phyloP scores from a whole-genome alignment of 2,797 vertebrate species.

The Smutsia gigantea region DNA sequence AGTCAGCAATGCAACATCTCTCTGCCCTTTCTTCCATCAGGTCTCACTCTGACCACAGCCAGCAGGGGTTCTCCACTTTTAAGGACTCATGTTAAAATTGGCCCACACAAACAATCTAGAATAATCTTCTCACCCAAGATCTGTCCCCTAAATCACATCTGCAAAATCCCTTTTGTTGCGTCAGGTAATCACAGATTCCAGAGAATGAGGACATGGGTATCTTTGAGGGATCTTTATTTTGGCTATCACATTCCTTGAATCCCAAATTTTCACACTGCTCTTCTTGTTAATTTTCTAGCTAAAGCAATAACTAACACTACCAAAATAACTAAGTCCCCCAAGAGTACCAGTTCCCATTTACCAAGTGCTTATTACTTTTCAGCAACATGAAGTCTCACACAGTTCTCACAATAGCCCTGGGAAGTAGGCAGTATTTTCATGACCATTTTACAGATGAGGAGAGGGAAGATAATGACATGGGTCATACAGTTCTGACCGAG shows the following conservation, averaged over 20 bases:
- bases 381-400: background rate
- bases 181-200: background rate
- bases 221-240: background rate
- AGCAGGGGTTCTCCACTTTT: background rate
- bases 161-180: background rate
- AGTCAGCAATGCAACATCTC: background rate
- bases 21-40: background rate
- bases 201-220: background rate
- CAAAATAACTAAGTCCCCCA: background rate
- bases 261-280: background rate
- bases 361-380: background rate
- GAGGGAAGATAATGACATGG: background rate
- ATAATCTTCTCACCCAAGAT: background rate
- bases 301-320: background rate
- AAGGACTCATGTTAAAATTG: background rate
- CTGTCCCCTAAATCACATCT: background rate
- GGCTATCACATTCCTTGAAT: background rate
- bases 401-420: background rate
- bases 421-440: background rate
- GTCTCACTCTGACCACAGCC: background rate
- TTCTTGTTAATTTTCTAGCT: background rate
- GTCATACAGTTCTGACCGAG: background rate
- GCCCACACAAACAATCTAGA: background rate
- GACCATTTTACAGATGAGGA: background rate
- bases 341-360: background rate